Conservation (phyloP, 2,113 vertebrate species). For the Callionymus lyra region DNA sequence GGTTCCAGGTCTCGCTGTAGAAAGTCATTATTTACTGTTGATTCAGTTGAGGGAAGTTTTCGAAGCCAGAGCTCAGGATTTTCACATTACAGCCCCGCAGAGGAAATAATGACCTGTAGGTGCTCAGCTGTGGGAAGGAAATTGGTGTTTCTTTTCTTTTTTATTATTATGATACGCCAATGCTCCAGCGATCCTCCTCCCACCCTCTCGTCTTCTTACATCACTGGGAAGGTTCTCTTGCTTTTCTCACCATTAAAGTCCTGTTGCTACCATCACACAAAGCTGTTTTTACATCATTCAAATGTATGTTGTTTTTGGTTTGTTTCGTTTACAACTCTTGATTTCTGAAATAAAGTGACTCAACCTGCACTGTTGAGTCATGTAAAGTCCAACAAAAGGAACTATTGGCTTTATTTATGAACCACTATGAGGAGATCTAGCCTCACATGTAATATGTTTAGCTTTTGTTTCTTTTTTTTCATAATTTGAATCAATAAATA, state of each 20-base stretch:
- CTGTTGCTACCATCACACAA: too few relatives aligned
- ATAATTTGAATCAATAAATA: too few relatives aligned
- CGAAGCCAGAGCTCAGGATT: constrained; percentile 33
- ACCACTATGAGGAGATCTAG: too few relatives aligned
- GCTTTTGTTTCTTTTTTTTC: too few relatives aligned
- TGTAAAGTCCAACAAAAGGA: too few relatives aligned
- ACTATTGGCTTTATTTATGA: too few relatives aligned
- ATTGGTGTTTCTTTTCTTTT: constrained; percentile 55
- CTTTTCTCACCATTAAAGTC: constrained; percentile 2
- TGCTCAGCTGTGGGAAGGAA: constrained; percentile 73
- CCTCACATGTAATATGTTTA: too few relatives aligned
- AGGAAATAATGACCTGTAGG: constrained; percentile 73
- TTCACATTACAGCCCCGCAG: constrained; percentile 44
- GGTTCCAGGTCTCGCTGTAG: constrained; percentile 20
- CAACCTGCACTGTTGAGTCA: too few relatives aligned
- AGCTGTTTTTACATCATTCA: too few relatives aligned
- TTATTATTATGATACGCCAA: constrained; percentile 62
- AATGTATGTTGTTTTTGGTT: too few relatives aligned
- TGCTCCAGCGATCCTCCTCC: constrained; percentile 51
- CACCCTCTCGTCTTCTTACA: constrained; percentile 64
- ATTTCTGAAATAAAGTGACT: too few relatives aligned
- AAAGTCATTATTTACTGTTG: constrained; percentile 62
- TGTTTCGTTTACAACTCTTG: too few relatives aligned
- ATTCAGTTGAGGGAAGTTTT: constrained; percentile 50
- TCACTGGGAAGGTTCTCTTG: constrained; percentile 57